phyloP scores from a whole-genome alignment of 2,888 invertebrate species.

The Peribatodes rhomboidaria region DNA sequence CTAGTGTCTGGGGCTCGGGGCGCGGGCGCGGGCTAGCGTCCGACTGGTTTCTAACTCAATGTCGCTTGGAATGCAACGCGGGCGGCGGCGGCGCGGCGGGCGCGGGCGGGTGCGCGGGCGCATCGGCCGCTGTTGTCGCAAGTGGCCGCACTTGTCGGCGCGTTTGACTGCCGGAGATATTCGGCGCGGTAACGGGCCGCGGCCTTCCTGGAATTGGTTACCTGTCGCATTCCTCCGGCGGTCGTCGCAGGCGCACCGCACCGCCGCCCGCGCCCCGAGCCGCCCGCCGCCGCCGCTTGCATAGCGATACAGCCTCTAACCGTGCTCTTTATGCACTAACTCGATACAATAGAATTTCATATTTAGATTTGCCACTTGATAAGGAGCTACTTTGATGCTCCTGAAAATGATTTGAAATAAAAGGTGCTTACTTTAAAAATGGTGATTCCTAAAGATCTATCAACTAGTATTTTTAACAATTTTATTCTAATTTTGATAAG shows the following conservation, averaged over 20 bases:
- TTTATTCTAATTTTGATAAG: no score
- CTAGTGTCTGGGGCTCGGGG: slow-evolving; percentile 23
- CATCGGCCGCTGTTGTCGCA: slow-evolving; percentile 83
- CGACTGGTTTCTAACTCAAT: slow-evolving; percentile 85
- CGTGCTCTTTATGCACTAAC: slow-evolving; percentile 58
- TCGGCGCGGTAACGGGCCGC: slow-evolving; percentile 86
- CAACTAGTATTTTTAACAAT: no score
- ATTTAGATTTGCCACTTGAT: neutral
- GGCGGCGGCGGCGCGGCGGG: slow-evolving; percentile 49
- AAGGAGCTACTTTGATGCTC: neutral
- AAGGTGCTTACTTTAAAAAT: no score
- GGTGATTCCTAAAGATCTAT: no score
- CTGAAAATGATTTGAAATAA: no score
- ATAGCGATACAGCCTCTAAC: slow-evolving; percentile 71
- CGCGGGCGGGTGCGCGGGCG: slow-evolving; percentile 62
- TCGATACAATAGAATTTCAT: slow-evolving; percentile 29
- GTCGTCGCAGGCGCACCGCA: slow-evolving; percentile 63
- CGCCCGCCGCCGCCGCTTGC: slow-evolving; percentile 56
- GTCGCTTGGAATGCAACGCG: slow-evolving; percentile 81
- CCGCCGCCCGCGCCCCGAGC: slow-evolving; percentile 49
- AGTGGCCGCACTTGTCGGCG: slow-evolving; percentile 86
- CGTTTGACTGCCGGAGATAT: slow-evolving; percentile 85
- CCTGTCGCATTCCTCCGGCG: slow-evolving; percentile 85
- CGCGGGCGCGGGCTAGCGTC: slow-evolving; percentile 35
- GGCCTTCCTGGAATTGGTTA: slow-evolving; percentile 86